Evolutionary conservation across 1,140 invertebrate genomes (phyloP).

Genomic region (Campoletis sonorensis): DNA sequence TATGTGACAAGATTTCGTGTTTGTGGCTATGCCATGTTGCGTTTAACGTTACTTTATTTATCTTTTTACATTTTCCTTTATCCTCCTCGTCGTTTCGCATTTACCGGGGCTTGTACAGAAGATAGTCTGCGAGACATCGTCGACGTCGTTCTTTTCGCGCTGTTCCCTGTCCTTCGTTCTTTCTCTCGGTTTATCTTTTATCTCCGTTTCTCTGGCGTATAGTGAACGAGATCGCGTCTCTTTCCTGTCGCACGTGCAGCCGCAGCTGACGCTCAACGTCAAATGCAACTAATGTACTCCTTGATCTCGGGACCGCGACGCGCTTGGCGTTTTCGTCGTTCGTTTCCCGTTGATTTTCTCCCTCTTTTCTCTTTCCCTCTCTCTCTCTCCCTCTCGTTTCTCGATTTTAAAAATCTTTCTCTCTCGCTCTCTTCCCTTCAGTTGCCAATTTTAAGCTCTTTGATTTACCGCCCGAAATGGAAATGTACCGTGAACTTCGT

Average conservation of each 20-base stretch:
- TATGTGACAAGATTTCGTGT: constrained; percentile 3
- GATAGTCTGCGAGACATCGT: constrained; percentile 26
- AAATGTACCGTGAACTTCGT: constrained; percentile 58
- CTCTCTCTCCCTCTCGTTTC: constrained; percentile 14
- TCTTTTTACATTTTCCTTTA: constrained; percentile 39
- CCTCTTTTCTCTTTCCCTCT: constrained; percentile 3
- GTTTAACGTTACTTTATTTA: constrained; percentile 18
- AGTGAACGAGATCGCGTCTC: neutral
- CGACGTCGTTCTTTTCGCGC: constrained; percentile 39
- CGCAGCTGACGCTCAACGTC: constrained; percentile 72
- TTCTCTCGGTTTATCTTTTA: constrained; percentile 19
- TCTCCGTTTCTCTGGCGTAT: constrained; percentile 28
- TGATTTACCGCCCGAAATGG: constrained; percentile 59
- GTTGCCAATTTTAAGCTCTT: constrained; percentile 58
- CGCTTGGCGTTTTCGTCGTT: constrained; percentile 37
- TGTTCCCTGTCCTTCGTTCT: constrained; percentile 29
- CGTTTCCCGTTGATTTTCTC: constrained; percentile 25
- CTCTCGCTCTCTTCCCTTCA: constrained; percentile 15
- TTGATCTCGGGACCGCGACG: constrained; percentile 63
- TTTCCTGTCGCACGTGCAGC: constrained; percentile 60
- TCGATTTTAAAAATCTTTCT: neutral
- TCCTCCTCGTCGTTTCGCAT: constrained; percentile 42
- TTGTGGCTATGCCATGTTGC: constrained; percentile 9
- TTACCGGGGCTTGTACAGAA: constrained; percentile 28
- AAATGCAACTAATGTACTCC: constrained; percentile 72